These are phyloP conservation scores for Phycodurus eques DNA, from an alignment of 2,113 vertebrate species.

Conservation along the genomic window DNA sequence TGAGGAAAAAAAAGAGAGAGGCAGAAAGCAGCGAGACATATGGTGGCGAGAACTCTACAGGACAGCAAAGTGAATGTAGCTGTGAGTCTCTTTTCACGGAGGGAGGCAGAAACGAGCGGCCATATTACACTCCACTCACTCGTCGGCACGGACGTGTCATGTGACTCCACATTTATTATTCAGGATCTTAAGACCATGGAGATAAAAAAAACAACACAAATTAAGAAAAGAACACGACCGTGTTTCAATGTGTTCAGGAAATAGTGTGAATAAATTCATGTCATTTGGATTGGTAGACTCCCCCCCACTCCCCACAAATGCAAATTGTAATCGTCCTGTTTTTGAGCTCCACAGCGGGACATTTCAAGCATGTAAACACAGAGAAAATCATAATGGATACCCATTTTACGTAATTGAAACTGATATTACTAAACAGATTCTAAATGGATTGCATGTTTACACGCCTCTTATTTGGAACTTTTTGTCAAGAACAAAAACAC, in stretches of 20 bases:
- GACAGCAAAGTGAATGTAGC: constrained; percentile 56
- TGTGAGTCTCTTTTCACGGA: constrained; percentile 30
- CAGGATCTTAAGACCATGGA: not conserved
- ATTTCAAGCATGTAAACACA: not conserved
- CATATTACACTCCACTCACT: not conserved
- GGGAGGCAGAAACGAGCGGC: not conserved
- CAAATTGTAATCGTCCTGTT: not conserved
- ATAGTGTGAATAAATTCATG: not conserved
- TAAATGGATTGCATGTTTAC: not conserved
- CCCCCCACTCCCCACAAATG: too few relatives aligned
- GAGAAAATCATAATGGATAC: not conserved
- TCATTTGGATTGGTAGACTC: not conserved
- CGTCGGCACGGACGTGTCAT: not conserved
- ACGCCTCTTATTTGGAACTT: too few relatives aligned
- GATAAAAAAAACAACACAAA: too few relatives aligned
- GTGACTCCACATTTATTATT: not conserved
- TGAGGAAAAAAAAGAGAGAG: constrained; percentile 41
- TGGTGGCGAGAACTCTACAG: constrained; percentile 53
- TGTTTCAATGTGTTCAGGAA: not conserved
- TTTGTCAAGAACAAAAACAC: too few relatives aligned
- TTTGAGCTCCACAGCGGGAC: not conserved
- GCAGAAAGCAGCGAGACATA: constrained; percentile 37
- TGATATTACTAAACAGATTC: not conserved
- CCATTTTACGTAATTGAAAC: not conserved
- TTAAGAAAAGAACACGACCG: too few relatives aligned